Evolutionary conservation across 2,797 vertebrate species (phyloP).

Genomic region (Sandelia bainsii): DNA sequence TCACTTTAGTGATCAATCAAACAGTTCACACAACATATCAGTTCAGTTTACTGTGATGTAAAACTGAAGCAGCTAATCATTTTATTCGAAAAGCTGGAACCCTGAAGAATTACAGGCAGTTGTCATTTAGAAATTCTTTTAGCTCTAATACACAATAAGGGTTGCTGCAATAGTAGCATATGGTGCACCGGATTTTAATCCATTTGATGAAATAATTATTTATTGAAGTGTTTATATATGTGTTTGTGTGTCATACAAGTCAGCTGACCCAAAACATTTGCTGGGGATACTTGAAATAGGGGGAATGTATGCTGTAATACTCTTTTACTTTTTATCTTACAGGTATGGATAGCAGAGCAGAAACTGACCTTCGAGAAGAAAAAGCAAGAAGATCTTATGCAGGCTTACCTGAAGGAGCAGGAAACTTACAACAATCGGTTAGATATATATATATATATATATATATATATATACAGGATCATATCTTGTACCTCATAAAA

Average conservation of each 20-base stretch:
- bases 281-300: not conserved
- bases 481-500: not conserved
- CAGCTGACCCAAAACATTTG: not conserved
- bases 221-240: too few relatives aligned
- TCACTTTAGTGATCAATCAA: too few relatives aligned
- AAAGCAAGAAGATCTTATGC: conserved; percentile 98
- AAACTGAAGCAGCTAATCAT: too few relatives aligned
- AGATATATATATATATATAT: conserved; percentile 2
- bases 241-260: not conserved
- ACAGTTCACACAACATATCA: too few relatives aligned
- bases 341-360: conserved; percentile 99
- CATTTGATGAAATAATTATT: not conserved
- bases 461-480: not conserved
- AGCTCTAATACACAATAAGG: not conserved
- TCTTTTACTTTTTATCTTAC: conserved; percentile 18
- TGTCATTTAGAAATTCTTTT: not conserved
- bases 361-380: conserved; percentile 97
- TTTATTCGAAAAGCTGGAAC: not conserved
- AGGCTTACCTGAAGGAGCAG: conserved; percentile 97
- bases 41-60: too few relatives aligned
- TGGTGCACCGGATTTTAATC: not conserved
- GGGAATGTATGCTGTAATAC: not conserved
- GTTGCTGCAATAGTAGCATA: not conserved
- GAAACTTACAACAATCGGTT: conserved; percentile 98
- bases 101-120: not conserved